Conservation (phyloP, 2,113 vertebrate species). For the Periophthalmus modestus region DNA sequence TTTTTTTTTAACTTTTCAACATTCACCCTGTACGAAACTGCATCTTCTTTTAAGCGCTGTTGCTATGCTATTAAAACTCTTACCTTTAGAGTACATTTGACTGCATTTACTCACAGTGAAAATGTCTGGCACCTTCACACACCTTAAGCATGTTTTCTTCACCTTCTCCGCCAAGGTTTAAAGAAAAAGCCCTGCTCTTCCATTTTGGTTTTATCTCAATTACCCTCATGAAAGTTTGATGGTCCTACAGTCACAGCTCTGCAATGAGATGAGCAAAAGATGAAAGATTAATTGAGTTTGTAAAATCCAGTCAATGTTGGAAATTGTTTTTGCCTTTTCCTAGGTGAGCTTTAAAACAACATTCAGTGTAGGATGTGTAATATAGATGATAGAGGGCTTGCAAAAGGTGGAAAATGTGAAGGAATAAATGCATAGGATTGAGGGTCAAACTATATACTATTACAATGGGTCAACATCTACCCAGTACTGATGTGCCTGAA, state of each 20-base stretch:
- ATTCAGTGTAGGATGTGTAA: not conserved
- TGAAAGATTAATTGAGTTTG: slow-evolving; percentile 70
- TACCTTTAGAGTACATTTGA: not conserved
- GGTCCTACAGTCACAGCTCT: slow-evolving; percentile 32
- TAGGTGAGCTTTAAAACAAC: not conserved
- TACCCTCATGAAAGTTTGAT: slow-evolving; percentile 76
- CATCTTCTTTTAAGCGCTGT: slow-evolving; percentile 9
- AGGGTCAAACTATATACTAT: not conserved
- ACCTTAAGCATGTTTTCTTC: slow-evolving; percentile 46
- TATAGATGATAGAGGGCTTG: not conserved
- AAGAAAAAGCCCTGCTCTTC: slow-evolving; percentile 15
- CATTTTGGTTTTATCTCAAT: slow-evolving; percentile 74
- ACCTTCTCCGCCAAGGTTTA: slow-evolving; percentile 21
- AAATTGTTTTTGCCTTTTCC: slow-evolving; percentile 20
- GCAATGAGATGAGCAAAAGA: slow-evolving; percentile 57
- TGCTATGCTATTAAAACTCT: slow-evolving; percentile 27
- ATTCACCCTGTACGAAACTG: not conserved
- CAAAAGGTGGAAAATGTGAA: not conserved
- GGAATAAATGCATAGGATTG: not conserved
- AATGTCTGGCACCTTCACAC: slow-evolving; percentile 57
- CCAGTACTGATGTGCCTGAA: no score
- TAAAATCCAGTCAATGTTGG: slow-evolving; percentile 51
- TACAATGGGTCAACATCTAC: not conserved
- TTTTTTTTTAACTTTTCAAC: not conserved
- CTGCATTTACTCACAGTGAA: not conserved